Evolutionary conservation across 2,113 vertebrate genomes (phyloP).

Genomic region (Xyrauchen texanus): DNA sequence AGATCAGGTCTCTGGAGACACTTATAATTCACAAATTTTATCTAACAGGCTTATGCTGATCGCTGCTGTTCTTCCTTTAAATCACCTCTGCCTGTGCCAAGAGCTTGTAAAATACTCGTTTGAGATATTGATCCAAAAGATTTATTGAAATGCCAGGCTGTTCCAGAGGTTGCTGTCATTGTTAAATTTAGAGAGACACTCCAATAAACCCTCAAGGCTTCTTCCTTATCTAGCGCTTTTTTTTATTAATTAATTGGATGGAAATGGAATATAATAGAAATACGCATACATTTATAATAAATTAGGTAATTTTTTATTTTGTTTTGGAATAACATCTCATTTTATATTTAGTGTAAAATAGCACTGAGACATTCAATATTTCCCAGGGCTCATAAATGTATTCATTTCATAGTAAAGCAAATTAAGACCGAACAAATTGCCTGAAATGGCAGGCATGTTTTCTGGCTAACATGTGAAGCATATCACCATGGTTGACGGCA

Average conservation of each 20-base stretch:
- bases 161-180: conserved; percentile 42
- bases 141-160: conserved; percentile 52
- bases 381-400: conserved; percentile 2
- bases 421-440: conserved; percentile 23
- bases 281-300: conserved; percentile 5
- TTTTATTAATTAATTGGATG: conserved; percentile 30
- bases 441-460: conserved; percentile 39
- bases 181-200: conserved; percentile 49
- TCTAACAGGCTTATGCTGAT: conserved; percentile 36
- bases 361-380: not conserved
- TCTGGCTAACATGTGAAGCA: conserved; percentile 26
- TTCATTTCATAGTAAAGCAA: not conserved
- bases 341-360: conserved; percentile 25
- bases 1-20: conserved; percentile 26
- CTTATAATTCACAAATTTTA: conserved; percentile 47
- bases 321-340: conserved; percentile 13
- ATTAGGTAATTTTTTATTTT: conserved; percentile 19
- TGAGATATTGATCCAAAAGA: conserved; percentile 52
- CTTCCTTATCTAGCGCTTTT: conserved; percentile 8
- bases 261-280: conserved; percentile 4
- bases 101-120: conserved; percentile 46
- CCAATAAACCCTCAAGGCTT: conserved; percentile 41
- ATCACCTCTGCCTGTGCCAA: conserved; percentile 47
- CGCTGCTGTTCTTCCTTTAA: conserved; percentile 44
- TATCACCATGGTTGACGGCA: conserved; percentile 17